Conservation (phyloP, 1,140 invertebrate genomes). For the Drosophila rhopaloa region DNA sequence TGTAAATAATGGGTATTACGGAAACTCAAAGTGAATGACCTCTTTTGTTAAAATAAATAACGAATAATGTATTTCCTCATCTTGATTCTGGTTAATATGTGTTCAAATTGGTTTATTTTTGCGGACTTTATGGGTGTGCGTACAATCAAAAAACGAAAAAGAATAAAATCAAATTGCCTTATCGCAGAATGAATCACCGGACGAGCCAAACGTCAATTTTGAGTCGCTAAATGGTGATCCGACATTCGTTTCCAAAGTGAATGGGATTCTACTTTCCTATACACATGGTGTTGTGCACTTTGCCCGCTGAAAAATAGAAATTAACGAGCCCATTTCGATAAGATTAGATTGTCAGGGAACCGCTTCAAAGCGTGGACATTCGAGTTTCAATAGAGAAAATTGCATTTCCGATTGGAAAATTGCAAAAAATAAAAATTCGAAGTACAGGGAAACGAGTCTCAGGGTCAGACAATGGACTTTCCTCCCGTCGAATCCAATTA, state of each 20-base stretch:
- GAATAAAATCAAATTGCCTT: slow-evolving; percentile 20
- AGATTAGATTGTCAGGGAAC: slow-evolving; percentile 35
- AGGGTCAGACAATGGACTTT: slow-evolving; percentile 52
- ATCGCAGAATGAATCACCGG: slow-evolving; percentile 32
- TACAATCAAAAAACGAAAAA: slow-evolving; percentile 7
- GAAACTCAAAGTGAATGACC: neutral
- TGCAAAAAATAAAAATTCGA: slow-evolving; percentile 20
- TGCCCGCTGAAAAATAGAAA: slow-evolving; percentile 28
- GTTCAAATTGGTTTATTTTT: neutral
- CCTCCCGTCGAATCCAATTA: slow-evolving; percentile 52
- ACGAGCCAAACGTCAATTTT: slow-evolving; percentile 29
- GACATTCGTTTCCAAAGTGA: slow-evolving; percentile 9
- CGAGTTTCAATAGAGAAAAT: slow-evolving; percentile 33
- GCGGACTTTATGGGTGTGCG: neutral
- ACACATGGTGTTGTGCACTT: slow-evolving; percentile 23
- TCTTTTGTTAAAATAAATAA: slow-evolving; percentile 2
- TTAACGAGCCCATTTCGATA: slow-evolving; percentile 40
- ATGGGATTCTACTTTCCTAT: slow-evolving; percentile 40
- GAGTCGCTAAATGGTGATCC: slow-evolving; percentile 37
- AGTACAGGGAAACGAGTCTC: slow-evolving; percentile 14
- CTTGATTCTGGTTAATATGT: slow-evolving; percentile 1
- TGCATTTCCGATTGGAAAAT: slow-evolving; percentile 53
- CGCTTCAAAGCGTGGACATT: slow-evolving; percentile 12
- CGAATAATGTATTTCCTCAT: slow-evolving; percentile 4
- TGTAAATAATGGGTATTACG: neutral